These are phyloP conservation scores for Caenorhabditis tropicalis DNA, from an alignment of 1,140 invertebrate genomes.

Conservation along the genomic window DNA sequence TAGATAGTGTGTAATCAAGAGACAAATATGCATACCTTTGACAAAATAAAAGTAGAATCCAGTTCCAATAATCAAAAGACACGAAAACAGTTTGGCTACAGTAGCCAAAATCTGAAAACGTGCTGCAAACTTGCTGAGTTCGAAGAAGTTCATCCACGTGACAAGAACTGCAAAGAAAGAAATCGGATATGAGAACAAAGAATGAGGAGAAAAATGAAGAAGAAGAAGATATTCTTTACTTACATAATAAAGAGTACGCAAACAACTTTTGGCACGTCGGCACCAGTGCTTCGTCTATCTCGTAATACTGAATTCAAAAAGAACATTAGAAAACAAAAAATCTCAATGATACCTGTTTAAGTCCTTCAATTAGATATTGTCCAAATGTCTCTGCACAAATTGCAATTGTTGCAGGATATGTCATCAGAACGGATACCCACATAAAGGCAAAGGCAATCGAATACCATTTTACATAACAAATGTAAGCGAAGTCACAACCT, in stretches of 20 bases:
- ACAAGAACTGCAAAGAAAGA: constrained; percentile 63
- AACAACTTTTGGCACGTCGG: constrained; percentile 67
- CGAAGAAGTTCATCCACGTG: constrained; percentile 72
- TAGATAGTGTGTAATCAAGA: neutral
- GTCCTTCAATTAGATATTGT: constrained; percentile 69
- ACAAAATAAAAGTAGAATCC: constrained; percentile 69
- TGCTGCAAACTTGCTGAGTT: constrained; percentile 67
- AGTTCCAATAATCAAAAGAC: constrained; percentile 67
- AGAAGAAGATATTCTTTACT: constrained; percentile 47
- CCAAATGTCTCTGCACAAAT: constrained; percentile 71
- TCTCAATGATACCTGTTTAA: constrained; percentile 45
- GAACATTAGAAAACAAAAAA: neutral
- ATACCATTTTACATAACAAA: constrained; percentile 72
- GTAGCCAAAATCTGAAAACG: constrained; percentile 71
- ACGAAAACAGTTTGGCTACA: constrained; percentile 67
- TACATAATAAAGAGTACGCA: constrained; percentile 69
- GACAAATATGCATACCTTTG: constrained; percentile 59
- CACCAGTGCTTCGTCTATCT: constrained; percentile 60
- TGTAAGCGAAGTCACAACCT: constrained; percentile 71
- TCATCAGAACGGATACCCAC: constrained; percentile 71
- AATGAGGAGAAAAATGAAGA: neutral
- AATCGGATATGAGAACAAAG: constrained; percentile 42
- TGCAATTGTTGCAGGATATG: constrained; percentile 70
- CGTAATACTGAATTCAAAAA: constrained; percentile 59
- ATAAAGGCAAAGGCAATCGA: constrained; percentile 69